Conservation (phyloP, 2,113 vertebrate genomes). For the Holacanthus passer region DNA sequence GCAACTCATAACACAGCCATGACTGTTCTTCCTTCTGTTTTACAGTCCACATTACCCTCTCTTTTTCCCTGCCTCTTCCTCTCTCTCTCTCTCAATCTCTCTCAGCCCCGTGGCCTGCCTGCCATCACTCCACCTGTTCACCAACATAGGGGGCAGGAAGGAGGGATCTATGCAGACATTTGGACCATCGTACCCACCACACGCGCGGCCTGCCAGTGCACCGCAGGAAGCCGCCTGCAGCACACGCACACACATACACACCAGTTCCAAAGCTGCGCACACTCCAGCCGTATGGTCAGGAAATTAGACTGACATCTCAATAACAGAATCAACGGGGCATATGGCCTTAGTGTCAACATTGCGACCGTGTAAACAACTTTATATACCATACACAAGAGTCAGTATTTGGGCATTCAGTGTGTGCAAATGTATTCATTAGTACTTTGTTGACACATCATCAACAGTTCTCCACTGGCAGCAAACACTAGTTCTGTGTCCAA, state of each 20-base stretch:
- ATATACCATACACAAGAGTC: slow-evolving; percentile 21
- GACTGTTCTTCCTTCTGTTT: slow-evolving; percentile 46
- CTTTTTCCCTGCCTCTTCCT: not conserved
- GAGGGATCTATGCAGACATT: slow-evolving; percentile 73
- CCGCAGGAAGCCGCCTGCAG: slow-evolving; percentile 69
- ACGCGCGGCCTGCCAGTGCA: slow-evolving; percentile 66
- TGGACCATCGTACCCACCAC: slow-evolving; percentile 69
- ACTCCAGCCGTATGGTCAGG: slow-evolving; percentile 77
- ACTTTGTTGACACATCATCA: slow-evolving; percentile 30
- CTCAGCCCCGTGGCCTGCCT: slow-evolving; percentile 69
- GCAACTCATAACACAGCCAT: slow-evolving; percentile 57
- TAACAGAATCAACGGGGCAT: slow-evolving; percentile 77
- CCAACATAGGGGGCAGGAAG: slow-evolving; percentile 80
- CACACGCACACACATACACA: slow-evolving; percentile 46
- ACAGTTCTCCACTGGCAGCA: slow-evolving; percentile 27
- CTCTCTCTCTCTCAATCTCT: slow-evolving; percentile 42
- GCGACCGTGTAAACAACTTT: slow-evolving; percentile 71
- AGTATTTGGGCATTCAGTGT: slow-evolving; percentile 15
- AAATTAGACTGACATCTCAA: slow-evolving; percentile 84
- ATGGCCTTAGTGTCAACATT: slow-evolving; percentile 74
- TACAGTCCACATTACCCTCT: slow-evolving; percentile 23
- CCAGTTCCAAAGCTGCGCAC: slow-evolving; percentile 56
- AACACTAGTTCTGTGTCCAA: slow-evolving; percentile 27
- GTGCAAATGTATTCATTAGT: slow-evolving; percentile 34
- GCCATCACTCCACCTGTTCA: slow-evolving; percentile 83